phyloP scores from a whole-genome alignment of 2,888 invertebrate genomes.

The Trachelus stipa region DNA sequence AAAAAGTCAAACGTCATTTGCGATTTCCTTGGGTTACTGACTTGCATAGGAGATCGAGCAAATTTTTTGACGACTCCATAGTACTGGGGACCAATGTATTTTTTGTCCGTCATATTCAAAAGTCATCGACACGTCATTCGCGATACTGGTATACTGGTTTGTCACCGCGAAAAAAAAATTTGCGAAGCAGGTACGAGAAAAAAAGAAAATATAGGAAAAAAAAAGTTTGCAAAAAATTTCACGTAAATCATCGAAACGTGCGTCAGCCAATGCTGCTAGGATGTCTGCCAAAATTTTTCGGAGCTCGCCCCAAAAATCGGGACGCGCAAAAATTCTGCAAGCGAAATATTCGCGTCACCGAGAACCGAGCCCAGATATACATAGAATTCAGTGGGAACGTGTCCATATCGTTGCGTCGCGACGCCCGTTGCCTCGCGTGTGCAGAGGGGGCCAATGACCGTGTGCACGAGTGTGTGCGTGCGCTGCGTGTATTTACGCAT shows the following conservation, averaged over 20 bases:
- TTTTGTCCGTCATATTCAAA: no score
- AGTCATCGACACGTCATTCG: no score
- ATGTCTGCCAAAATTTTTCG: background rate
- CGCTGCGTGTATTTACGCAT: background rate
- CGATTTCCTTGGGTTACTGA: no score
- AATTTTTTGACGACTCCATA: no score
- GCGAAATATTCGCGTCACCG: slow-evolving; percentile 1
- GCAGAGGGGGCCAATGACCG: slow-evolving; percentile 7
- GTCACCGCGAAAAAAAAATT: no score
- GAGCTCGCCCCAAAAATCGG: background rate
- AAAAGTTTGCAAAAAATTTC: background rate
- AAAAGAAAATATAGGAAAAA: background rate
- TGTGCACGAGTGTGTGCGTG: slow-evolving; percentile 5
- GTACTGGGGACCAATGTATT: no score
- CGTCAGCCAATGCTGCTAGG: background rate
- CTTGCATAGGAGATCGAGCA: no score
- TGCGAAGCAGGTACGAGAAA: background rate
- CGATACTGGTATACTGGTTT: no score
- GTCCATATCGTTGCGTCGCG: background rate
- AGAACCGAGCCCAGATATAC: background rate
- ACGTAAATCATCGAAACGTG: background rate
- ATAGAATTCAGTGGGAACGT: background rate
- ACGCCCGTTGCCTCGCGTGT: slow-evolving; percentile 5
- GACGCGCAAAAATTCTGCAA: background rate
- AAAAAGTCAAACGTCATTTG: no score